A percentile compares a stretch with the other conserved stretches of the same genome.
Conservation (phyloP, 2,888 invertebrate species). For the Thumatha senex region DNA sequence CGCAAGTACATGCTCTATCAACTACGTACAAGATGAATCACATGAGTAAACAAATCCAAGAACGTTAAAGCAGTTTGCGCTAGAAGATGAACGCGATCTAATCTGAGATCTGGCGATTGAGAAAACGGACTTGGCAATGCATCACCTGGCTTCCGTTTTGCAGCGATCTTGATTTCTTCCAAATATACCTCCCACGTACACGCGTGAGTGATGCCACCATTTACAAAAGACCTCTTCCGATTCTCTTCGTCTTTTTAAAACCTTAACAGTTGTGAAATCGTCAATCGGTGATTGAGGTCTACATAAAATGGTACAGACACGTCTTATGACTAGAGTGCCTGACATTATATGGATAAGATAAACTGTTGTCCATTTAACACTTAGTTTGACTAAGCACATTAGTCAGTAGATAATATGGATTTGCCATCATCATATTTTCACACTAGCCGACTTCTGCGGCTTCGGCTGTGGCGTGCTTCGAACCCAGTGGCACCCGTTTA, state of each 20-base stretch:
- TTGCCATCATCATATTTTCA: too few species aligned
- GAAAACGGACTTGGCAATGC: constrained; percentile 69
- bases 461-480: too few species aligned
- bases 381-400: constrained; percentile 36
- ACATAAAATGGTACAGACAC: constrained; percentile 44
- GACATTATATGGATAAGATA: constrained; percentile 64
- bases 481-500: too few species aligned
- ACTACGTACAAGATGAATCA: constrained; percentile 50
- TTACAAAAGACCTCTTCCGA: constrained; percentile 47
- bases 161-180: constrained; percentile 78
- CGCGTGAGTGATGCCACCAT: constrained; percentile 61
- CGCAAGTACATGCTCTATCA: constrained; percentile 11
- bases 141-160: constrained; percentile 79
- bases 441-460: too few species aligned
- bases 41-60: constrained; percentile 58
- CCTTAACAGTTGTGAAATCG: constrained; percentile 19
- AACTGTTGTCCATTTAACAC: constrained; percentile 67
- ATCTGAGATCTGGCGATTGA: constrained; percentile 72
- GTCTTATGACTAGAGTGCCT: constrained; percentile 49
- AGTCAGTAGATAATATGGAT: too few species aligned
- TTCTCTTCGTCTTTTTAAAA: constrained; percentile 29
- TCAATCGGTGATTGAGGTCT: constrained; percentile 40
- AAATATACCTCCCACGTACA: constrained; percentile 76
- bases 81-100: constrained; percentile 69
- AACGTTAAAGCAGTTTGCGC: constrained; percentile 62